phyloP scores from a whole-genome alignment of 2,888 invertebrate species.

The Papilio gigon region DNA sequence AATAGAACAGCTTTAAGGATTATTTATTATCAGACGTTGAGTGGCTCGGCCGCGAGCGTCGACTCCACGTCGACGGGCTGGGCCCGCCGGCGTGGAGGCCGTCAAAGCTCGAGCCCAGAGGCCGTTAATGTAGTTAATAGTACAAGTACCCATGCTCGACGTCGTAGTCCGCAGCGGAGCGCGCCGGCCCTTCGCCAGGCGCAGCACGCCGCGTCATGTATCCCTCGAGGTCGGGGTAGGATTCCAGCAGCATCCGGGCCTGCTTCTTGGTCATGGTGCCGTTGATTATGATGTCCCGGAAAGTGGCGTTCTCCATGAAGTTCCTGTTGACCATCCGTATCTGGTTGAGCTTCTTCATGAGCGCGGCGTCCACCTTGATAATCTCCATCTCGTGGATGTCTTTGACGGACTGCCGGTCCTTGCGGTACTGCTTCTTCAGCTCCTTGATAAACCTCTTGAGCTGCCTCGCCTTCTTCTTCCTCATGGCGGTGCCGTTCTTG shows the following conservation, averaged over 20 bases:
- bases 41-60: too few species aligned
- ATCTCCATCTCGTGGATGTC: constrained; percentile 62
- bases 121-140: constrained; percentile 54
- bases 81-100: too few species aligned
- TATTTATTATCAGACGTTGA: background rate
- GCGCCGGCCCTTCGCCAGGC: constrained; percentile 33
- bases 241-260: constrained; percentile 56
- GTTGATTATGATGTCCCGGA: constrained; percentile 62
- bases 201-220: constrained; percentile 49
- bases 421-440: constrained; percentile 64
- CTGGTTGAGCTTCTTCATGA: constrained; percentile 55
- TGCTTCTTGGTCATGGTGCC: constrained; percentile 57
- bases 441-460: constrained; percentile 66
- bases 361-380: constrained; percentile 56
- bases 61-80: too few species aligned
- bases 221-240: constrained; percentile 61
- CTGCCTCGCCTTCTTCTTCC: constrained; percentile 65
- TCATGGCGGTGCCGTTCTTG: constrained; percentile 60
- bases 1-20: background rate
- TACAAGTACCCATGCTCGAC: constrained; percentile 69
- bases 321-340: constrained; percentile 57
- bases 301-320: constrained; percentile 62
- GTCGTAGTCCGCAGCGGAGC: constrained; percentile 62
- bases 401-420: constrained; percentile 63
- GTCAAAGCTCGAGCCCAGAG: too few species aligned